These are phyloP conservation scores for Drosophila anomelani DNA, from an alignment of 2,888 invertebrate species.

Conservation along the genomic window DNA sequence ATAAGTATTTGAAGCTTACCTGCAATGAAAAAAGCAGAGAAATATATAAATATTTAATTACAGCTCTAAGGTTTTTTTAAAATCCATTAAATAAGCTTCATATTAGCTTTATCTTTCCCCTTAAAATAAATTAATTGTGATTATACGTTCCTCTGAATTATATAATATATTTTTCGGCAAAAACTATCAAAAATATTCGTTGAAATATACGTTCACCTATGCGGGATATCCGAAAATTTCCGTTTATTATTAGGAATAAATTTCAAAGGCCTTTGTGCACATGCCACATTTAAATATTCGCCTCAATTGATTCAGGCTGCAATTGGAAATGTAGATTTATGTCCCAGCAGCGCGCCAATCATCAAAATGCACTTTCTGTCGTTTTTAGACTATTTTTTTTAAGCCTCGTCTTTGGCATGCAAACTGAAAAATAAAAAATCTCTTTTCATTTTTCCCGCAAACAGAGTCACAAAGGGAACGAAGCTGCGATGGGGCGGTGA, in stretches of 20 bases:
- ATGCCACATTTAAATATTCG: conserved; percentile 8
- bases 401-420: conserved; percentile 25
- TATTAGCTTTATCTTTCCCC: neutral
- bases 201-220: conserved; percentile 3
- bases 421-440: conserved; percentile 34
- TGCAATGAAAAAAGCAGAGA: conserved; percentile 12
- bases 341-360: conserved; percentile 48
- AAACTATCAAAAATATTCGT: neutral
- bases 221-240: neutral
- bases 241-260: conserved; percentile 8
- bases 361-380: conserved; percentile 46
- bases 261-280: conserved; percentile 15
- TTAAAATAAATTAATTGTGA: too few relatives aligned
- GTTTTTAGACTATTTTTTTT: conserved; percentile 14
- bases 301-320: conserved; percentile 16
- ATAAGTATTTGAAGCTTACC: conserved; percentile 12
- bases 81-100: neutral
- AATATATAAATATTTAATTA: neutral
- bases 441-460: conserved; percentile 48
- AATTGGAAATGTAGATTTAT: conserved; percentile 53
- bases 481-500: conserved; percentile 7
- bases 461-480: conserved; percentile 46
- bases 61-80: neutral
- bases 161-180: neutral
- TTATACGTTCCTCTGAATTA: too few relatives aligned